phyloP scores from a whole-genome alignment of 2,113 vertebrate species.

The Gila orcuttii region DNA sequence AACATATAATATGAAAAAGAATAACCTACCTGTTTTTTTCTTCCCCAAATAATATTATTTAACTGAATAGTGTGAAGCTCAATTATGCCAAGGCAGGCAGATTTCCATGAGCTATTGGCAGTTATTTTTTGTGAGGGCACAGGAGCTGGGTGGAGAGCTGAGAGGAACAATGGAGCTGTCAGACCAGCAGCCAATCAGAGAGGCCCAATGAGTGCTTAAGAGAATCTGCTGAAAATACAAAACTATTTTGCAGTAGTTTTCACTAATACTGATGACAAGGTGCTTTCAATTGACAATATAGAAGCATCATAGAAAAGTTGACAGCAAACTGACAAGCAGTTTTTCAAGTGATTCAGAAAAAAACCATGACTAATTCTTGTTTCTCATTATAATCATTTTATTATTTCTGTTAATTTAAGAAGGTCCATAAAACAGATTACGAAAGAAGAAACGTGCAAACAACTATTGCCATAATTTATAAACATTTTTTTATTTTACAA shows the following conservation, averaged over 20 bases:
- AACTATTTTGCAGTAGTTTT: slow-evolving; percentile 69
- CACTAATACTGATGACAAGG: slow-evolving; percentile 73
- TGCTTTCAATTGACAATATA: slow-evolving; percentile 72
- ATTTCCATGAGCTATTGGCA: slow-evolving; percentile 56
- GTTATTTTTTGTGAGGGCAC: slow-evolving; percentile 72
- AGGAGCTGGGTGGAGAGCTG: slow-evolving; percentile 63
- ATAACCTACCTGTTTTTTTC: slow-evolving; percentile 66
- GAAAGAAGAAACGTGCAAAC: slow-evolving; percentile 45
- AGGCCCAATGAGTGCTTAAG: slow-evolving; percentile 71
- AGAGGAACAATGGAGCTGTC: slow-evolving; percentile 68
- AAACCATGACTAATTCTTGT: background rate
- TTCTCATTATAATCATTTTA: too few species aligned
- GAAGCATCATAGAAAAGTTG: slow-evolving; percentile 22
- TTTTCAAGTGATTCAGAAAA: background rate
- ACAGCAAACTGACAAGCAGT: slow-evolving; percentile 1
- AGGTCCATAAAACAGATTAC: background rate
- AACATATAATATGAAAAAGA: background rate
- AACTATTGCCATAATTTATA: background rate
- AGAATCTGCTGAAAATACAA: slow-evolving; percentile 84
- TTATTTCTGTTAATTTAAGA: background rate
- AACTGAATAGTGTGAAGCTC: slow-evolving; percentile 64
- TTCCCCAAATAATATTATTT: slow-evolving; percentile 59
- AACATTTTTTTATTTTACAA: background rate
- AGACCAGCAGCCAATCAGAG: slow-evolving; percentile 72
- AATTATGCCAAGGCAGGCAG: slow-evolving; percentile 64